Conservation (phyloP, 2,888 invertebrate species). For the Megalurothrips usitatus region DNA sequence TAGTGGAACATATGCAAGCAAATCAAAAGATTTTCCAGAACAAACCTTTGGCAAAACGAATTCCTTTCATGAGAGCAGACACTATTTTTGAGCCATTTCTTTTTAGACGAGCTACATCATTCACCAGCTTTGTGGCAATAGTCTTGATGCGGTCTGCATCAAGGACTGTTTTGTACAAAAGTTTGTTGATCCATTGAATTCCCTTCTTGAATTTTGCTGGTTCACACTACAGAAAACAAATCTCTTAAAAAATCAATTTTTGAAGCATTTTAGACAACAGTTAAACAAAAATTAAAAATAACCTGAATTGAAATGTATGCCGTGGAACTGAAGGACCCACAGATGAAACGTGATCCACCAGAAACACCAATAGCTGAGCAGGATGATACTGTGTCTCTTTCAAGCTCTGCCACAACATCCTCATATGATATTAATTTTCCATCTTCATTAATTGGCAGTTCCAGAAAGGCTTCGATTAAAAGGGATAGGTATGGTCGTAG, state of each 20-base stretch:
- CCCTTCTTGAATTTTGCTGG: constrained; percentile 68
- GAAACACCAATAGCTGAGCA: constrained; percentile 61
- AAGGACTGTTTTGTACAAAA: constrained; percentile 67
- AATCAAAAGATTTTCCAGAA: background rate
- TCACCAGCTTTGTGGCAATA: constrained; percentile 74
- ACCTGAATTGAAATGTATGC: constrained; percentile 63
- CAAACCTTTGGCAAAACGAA: constrained; percentile 56
- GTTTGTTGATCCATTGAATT: constrained; percentile 70
- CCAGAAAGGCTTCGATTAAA: constrained; percentile 67
- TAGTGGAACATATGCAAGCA: constrained; percentile 30
- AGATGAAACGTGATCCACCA: constrained; percentile 56
- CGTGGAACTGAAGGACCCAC: constrained; percentile 67
- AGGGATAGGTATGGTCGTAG: constrained; percentile 70
- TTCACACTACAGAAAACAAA: constrained; percentile 57
- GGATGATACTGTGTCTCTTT: constrained; percentile 66
- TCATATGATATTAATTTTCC: constrained; percentile 58
- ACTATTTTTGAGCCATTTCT: constrained; percentile 67
- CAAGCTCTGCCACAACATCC: constrained; percentile 71
- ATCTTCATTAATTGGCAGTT: constrained; percentile 65
- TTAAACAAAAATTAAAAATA: constrained; percentile 3
- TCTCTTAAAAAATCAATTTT: constrained; percentile 28
- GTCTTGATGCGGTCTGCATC: constrained; percentile 69
- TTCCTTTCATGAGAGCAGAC: constrained; percentile 55
- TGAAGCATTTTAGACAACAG: background rate
- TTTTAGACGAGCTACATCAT: constrained; percentile 72